Evolutionary conservation across 2,113 vertebrate species (phyloP).

Genomic region (Carassius auratus): DNA sequence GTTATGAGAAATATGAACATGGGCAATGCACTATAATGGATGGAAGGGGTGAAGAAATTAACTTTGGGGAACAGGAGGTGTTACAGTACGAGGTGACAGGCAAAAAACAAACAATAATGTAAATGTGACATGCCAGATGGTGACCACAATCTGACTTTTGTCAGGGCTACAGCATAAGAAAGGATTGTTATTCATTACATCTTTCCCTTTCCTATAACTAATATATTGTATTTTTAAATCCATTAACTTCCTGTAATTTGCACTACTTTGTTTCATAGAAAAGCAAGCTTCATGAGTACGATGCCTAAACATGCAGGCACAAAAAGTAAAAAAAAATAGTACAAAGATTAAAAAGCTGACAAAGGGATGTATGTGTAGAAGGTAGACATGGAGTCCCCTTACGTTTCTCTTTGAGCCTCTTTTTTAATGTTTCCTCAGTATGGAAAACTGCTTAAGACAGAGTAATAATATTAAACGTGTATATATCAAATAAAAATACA

Average conservation of each 20-base stretch:
- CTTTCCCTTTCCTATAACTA: background rate
- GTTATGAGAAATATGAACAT: conserved; percentile 6
- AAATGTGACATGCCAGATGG: conserved; percentile 47
- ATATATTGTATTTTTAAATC: background rate
- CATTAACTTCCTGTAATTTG: background rate
- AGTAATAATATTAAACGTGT: conserved; percentile 55
- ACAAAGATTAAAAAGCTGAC: conserved; percentile 52
- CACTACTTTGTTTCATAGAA: conserved; percentile 63
- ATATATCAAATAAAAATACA: too few species aligned
- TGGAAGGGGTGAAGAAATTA: conserved; percentile 46
- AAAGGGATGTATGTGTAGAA: conserved; percentile 8
- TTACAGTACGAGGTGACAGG: conserved; percentile 62
- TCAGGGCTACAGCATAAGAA: background rate
- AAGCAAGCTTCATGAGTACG: conserved; percentile 72
- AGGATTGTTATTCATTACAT: background rate
- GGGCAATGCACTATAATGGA: conserved; percentile 34
- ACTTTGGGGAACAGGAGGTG: conserved; percentile 48
- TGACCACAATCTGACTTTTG: background rate
- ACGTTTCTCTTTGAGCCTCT: conserved; percentile 99
- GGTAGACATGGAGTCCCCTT: conserved; percentile 76
- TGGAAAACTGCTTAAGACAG: conserved; percentile 82
- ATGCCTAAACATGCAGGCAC: conserved; percentile 85
- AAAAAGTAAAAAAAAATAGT: conserved; percentile 62
- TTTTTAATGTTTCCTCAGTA: conserved; percentile 96
- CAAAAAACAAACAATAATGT: conserved; percentile 56